Evolutionary conservation across 2,888 invertebrate genomes (phyloP), one percentile per base, ranked within the genome.

Genomic region (Cyaniris semiargus): DNA sequence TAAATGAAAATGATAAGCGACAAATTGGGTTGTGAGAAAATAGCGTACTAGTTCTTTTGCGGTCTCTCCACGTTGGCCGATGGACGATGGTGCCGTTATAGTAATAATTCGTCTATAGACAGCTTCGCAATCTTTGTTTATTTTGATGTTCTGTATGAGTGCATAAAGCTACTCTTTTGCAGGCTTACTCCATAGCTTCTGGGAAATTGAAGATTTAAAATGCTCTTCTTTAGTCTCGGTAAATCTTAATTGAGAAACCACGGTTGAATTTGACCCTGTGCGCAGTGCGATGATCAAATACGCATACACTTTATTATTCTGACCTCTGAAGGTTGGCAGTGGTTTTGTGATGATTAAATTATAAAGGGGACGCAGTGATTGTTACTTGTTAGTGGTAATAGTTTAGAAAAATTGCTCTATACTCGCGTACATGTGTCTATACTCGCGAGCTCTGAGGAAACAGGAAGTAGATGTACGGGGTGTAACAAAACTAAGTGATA

Each of bases 301-400:
- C 27, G 66, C 15, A 27, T 27, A 66, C 66, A 31, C 66, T 66
- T 66, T 66, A 66, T 66, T 66, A 66, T 66, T 66, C 27, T 66
- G 66, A 66, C 66, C 66, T 66, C 66, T 7, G 27, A 15, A 66
- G 66, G 66, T 66, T 66, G 66, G 21, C 66, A 66, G 10, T 1
- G 66, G 66, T 27, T 27, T 15, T 27, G 27, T 15, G 27, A 66
- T 66, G 27, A 31, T 66, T 31, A 7, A 10, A 66, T 66, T 66
- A 66, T 27, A 18, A 66, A 27, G 15, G 66, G 66, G 27, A 31
- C 27, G 27, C 27, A 6, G 66, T 15, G 66, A 18, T 66, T 66
- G 60, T 4, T 23, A 23, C 53, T 53, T 18, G 53, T 53, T 53
- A 18, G 53, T 53, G 5, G 53, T 53, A 18, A 53, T 53, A 53